Evolutionary conservation across 2,797 vertebrate species (phyloP).

Genomic region (Schizothorax lantsangensis): DNA sequence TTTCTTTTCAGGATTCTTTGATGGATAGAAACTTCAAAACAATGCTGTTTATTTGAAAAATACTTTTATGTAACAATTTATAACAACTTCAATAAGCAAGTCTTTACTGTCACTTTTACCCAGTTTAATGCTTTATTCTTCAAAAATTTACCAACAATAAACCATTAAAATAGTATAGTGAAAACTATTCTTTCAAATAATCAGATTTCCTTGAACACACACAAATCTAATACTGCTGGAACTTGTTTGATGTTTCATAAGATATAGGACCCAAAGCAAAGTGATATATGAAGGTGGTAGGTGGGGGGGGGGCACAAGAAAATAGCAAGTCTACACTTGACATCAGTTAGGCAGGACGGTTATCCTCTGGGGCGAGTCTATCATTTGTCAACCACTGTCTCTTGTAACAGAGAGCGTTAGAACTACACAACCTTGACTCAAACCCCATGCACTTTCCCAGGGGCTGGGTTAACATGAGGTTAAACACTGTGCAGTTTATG

Average conservation of each 20-base stretch:
- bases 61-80: not conserved
- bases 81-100: not conserved
- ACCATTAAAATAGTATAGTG: no score
- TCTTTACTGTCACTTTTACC: not conserved
- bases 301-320: not conserved
- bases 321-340: conserved; percentile 39
- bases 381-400: conserved; percentile 28
- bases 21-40: not conserved
- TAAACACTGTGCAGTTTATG: not conserved
- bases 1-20: not conserved
- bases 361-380: conserved; percentile 19
- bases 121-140: not conserved
- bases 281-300: not conserved
- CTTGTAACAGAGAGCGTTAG: not conserved
- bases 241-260: conserved; percentile 5
- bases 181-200: not conserved
- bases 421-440: conserved; percentile 7
- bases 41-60: not conserved
- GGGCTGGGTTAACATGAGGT: conserved; percentile 16
- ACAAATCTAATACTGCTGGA: not conserved
- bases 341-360: conserved; percentile 4
- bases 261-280: not conserved
- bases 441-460: conserved; percentile 33
- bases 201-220: not conserved
- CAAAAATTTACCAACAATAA: no score